phyloP scores from a whole-genome alignment of 2,113 vertebrate species.

The Enhydra lutris region DNA sequence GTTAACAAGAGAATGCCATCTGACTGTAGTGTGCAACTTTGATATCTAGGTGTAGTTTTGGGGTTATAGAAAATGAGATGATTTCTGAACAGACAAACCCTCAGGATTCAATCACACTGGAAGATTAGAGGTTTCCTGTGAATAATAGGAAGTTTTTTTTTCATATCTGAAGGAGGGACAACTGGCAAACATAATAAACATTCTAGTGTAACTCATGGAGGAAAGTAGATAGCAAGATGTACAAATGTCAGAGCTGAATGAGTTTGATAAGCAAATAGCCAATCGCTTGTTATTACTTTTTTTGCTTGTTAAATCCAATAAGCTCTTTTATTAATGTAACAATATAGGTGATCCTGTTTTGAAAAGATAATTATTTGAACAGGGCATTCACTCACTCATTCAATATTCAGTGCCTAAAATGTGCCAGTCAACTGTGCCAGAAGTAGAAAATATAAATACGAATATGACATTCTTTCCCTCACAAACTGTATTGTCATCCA shows the following conservation, averaged over 20 bases:
- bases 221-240: neutral
- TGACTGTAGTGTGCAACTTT: neutral
- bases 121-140: neutral
- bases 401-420: neutral
- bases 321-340: neutral
- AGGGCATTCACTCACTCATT: neutral
- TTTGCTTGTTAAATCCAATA: slow-evolving; percentile 12
- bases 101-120: neutral
- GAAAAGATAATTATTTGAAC: neutral
- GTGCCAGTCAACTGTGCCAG: neutral
- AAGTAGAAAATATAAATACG: neutral
- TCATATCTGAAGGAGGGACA: neutral
- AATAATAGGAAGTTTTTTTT: neutral
- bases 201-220: neutral
- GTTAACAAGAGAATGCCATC: neutral
- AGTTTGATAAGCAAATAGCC: neutral
- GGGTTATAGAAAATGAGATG: neutral
- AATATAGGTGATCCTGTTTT: neutral
- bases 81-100: neutral
- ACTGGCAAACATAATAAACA: neutral
- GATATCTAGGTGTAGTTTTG: neutral
- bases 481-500: neutral
- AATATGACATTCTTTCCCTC: neutral
- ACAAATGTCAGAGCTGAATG: neutral
- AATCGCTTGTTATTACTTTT: neutral